Evolutionary conservation across 2,888 invertebrate species (phyloP), one percentile per base, ranked within the genome.

Genomic region (Abscondita cerata): DNA sequence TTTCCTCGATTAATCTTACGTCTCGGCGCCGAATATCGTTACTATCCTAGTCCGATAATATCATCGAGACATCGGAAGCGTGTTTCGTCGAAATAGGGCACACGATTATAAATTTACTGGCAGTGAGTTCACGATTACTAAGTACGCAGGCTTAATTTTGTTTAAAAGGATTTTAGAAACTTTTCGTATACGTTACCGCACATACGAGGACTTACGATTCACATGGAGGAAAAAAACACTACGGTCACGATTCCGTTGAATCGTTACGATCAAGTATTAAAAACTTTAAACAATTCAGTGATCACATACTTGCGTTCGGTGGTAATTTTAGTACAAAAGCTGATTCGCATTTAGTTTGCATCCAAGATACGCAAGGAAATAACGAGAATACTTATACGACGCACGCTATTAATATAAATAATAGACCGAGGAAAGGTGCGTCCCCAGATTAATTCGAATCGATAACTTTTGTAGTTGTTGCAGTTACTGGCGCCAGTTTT

Each of bases 401-500:
- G 0, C 93, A 94, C 76, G 92, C 94, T 6, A 93, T 95, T 67
- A 93, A 92, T 74, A 93, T 93, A 65, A 90, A 92, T 74, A 91
- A 91, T 68, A 89, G 90, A 75, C 90, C 91, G 0, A 81, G 92
- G 67, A 89, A 88, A 85, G 87, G 91, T 91, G 73, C 67, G 59
- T n/a, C n/a, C n/a, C n/a, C n/a, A n/a, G n/a, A n/a, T n/a, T n/a
- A n/a, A n/a, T n/a, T n/a, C n/a, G n/a, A n/a, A n/a, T n/a, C n/a
- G n/a, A n/a, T n/a, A n/a, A n/a, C n/a, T n/a, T n/a, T n/a, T n/a
- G n/a, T n/a, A n/a, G n/a, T n/a, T 56, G 44, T 79, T 80, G 38
- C 71, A 89, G 92, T 92, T 19, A 95, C 93, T n/a, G 94, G 94
- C 0, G 93, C 93, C 0, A 93, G 93, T 78, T 95, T 95, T 81